Conservation (phyloP, 1,140 invertebrate genomes). For the Saccostrea echinata region DNA sequence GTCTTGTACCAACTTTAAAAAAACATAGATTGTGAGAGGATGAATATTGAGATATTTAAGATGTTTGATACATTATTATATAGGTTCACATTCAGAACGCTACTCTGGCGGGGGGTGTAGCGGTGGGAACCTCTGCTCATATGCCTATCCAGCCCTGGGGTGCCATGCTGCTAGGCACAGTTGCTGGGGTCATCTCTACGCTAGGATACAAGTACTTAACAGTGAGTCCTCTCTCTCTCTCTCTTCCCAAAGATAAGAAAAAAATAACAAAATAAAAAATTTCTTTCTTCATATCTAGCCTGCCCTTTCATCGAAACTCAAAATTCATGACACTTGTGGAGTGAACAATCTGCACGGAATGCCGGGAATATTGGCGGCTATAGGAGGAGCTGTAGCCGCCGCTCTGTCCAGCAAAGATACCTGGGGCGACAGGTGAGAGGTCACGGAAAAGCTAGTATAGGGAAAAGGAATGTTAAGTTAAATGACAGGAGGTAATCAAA, state of each 20-base stretch:
- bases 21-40: no score
- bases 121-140: conserved; percentile 85
- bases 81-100: conserved; percentile 82
- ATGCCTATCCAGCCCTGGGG: conserved; percentile 93
- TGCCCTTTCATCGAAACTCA: conserved; percentile 84
- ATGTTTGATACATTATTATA: conserved; percentile 19
- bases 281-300: conserved; percentile 83
- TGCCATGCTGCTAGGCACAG: conserved; percentile 89
- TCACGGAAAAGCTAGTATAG: background rate
- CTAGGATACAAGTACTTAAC: conserved; percentile 91
- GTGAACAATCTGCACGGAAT: conserved; percentile 98
- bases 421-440: conserved; percentile 79
- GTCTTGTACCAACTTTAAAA: no score
- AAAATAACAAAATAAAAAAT: no score
- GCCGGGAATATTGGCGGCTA: conserved; percentile 92
- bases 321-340: conserved; percentile 95
- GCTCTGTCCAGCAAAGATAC: conserved; percentile 84
- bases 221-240: conserved; percentile 81
- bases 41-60: no score
- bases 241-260: background rate
- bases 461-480: no score
- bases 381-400: conserved; percentile 89
- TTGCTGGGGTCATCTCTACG: conserved; percentile 91
- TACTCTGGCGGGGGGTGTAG: conserved; percentile 83
- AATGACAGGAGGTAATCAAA: no score